Base-by-base conservation (phyloP, 2,888 invertebrate genomes). In the Brachylomia viminalis region DNA sequence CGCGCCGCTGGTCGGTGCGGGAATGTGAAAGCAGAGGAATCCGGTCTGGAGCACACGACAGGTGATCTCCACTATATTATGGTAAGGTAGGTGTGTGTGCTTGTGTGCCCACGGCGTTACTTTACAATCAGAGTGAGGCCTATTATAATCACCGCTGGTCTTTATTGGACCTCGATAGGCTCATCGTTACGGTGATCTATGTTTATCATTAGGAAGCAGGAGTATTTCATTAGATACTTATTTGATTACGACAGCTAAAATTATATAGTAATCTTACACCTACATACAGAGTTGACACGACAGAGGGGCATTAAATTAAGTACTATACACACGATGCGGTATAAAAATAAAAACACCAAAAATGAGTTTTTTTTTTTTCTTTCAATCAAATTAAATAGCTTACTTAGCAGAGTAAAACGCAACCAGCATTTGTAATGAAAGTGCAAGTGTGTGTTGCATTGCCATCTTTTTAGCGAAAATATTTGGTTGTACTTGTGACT, bases 1-100 rank as follows among this genome's bases (percentile, higher is more conserved):
- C 61, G 68, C 79, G 68, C 66, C 69, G 79, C 70, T 33, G 54
- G 27, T 30, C 68, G 65, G 71, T 74, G 79, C 79, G 85, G 88
- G 90, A 91, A 91, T 90, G 92, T 92, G 92, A 92, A 91, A 92
- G 92, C 91, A 83, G 88, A 89, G 90, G 90, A 91, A 91, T 91
- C 90, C 87, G 91, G 91, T 89, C 90, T 76, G 84, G 80, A 88
- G 72, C 76, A 69, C 64, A 71, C 68, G 59, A 75, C 85, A 81
- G 76, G 75, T 80, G 77, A 62, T 56, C 47, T 69, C 54, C 61
- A 66, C 68, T 74, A 74, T 42, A 59, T 68, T 67, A 59, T 58
- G 52, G 23, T 54, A 17, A 38, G 56, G 42, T 58, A 45, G 64
- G 23, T 23, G 33, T 42, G 7, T 65, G 30, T 58, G 23, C 52